Base-by-base conservation (phyloP, 2,888 invertebrate genomes). In the Sinodicranocentrus sp. region DNA sequence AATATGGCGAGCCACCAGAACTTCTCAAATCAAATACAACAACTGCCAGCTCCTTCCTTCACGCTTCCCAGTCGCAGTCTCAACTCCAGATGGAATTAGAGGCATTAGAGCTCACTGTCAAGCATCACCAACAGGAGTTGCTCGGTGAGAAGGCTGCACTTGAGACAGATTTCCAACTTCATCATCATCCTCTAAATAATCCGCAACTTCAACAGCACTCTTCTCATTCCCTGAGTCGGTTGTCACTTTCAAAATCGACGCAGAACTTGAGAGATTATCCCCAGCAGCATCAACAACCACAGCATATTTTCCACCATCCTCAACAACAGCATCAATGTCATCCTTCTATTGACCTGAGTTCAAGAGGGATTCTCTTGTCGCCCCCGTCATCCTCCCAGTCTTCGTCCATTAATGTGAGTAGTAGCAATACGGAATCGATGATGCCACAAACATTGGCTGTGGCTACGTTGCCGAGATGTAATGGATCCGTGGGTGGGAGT, bases 1-100 rank as follows among this genome's bases (percentile, higher is more conserved):
- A 87, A 72, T 87, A 87, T 68, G 87, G 85, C 0, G 88, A 88
- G 63, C 87, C 87, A 15, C 88, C 88, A 8, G 88, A 88, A 82
- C 82, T 88, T 71, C 85, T 88, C 72, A 88, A 88, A 84, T 88
- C 88, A 72, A 88, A 87, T 59, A 87, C 88, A 8, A 87, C 87
- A 28, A 87, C 87, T 8, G 85, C 84, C 26, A 86, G 87, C 33
- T 87, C 87, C 19, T 84, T 87, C 44, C 87, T 87, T 73, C 86
- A 87, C 71, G 70, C 75, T 67, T 79, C 80, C 0, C 78, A 84
- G 43, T 84, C 79, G 17, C 84, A 84, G 59, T 70, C 76, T 5
- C 80, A 84, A 67, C 65, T 84, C 44, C 71, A 84, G 43, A 82
- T 82, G 71, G 84, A 84, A 75, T 70, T 84, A 63, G 80, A 84